Base-by-base conservation (phyloP, 1,140 invertebrate species). In the Colletes gigas region DNA sequence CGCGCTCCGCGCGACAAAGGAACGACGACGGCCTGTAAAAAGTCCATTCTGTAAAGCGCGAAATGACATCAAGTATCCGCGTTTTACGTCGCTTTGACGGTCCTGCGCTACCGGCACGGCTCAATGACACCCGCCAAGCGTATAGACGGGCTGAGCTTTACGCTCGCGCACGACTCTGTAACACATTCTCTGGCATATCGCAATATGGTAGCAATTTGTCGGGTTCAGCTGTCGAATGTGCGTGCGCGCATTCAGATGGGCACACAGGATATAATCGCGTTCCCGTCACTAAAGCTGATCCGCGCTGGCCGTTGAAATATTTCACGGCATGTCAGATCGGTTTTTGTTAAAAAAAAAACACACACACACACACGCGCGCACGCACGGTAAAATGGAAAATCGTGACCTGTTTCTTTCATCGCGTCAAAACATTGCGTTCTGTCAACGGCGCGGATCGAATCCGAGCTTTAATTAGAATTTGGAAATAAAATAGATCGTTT, bases 71-170 rank as follows among this genome's bases (percentile, higher is more conserved):
- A 81, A 68, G 80, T 57, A 68, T 83, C 63, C 66, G 66, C 55
- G 70, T 79, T 83, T 65, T 65, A 71, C 81, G 81, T 70, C 54
- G 70, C 81, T 84, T 84, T 84, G 76, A 84, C 71, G 60, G 74
- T 44, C 9, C 44, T 39, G 66, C 57, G 19, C 44, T 60, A 50
- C 54, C n/a, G 41, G 47, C 55, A 75, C 54, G 66, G 50, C 71
- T 82, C 67, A 83, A 84, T 78, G 80, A 73, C 74, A 67, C 60
- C 62, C 67, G 41, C 62, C 67, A 39, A 52, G 50, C 73, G 76
- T 54, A 83, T 78, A 78, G 66, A 52, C 63, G 66, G 30, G 74
- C 41, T 68, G 74, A 60, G 75, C 66, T 57, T 60, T 5, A 47
- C 50, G 39, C 39, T 44, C 50, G 17, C 39, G 62, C 21, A 52